Evolutionary conservation across 2,888 invertebrate genomes (phyloP).

Genomic region (Tuberolachnus salignus): DNA sequence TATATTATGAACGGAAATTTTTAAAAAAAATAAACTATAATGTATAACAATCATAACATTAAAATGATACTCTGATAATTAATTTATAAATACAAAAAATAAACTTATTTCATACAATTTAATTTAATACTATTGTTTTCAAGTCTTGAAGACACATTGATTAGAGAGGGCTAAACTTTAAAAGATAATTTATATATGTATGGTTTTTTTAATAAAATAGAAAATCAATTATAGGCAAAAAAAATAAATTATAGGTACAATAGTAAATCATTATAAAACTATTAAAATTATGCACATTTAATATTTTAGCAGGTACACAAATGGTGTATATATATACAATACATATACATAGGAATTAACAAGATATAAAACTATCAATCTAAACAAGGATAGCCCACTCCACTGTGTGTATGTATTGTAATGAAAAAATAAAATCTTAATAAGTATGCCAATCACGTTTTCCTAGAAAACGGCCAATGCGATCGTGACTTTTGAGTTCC

Average conservation of each 20-base stretch:
- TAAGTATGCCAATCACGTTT: conserved; percentile 18
- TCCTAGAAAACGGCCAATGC: conserved; percentile 48
- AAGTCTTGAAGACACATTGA: conserved; percentile 30
- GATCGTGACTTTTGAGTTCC: conserved; percentile 44
- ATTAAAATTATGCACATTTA: not conserved
- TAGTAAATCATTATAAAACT: not conserved
- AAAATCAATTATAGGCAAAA: conserved; percentile 12
- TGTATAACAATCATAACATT: conserved; percentile 1
- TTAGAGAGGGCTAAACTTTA: conserved; percentile 27
- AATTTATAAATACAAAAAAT: conserved; percentile 10
- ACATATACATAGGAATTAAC: too few relatives aligned
- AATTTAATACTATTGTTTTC: conserved; percentile 21
- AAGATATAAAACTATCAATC: conserved; percentile 18
- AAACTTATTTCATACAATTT: conserved; percentile 12
- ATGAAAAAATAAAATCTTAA: conserved; percentile 2
- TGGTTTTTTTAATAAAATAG: not conserved
- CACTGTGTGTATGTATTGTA: not conserved
- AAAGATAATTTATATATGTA: not conserved
- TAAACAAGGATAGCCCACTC: conserved; percentile 33
- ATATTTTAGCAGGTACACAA: conserved; percentile 22
- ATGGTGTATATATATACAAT: conserved; percentile 11
- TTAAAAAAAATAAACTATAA: conserved; percentile 1
- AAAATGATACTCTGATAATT: conserved; percentile 10
- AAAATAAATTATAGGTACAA: not conserved
- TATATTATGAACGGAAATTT: not conserved